Conservation (phyloP, 2,113 vertebrate species). For the Ciconia maguari region DNA sequence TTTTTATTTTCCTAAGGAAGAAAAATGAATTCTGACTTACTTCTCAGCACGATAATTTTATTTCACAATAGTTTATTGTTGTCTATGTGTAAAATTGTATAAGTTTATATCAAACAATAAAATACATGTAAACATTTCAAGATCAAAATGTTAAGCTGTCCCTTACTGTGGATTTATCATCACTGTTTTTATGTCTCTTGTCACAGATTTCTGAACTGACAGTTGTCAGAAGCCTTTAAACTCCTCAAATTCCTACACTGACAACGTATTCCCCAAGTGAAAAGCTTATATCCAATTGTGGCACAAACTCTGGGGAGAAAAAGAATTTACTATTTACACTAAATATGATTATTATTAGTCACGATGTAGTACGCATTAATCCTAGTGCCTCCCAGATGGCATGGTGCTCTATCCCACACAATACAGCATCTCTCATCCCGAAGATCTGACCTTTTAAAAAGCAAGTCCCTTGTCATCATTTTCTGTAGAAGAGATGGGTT, state of each 20-base stretch:
- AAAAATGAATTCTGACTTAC: neutral
- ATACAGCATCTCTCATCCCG: neutral
- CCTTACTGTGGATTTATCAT: neutral
- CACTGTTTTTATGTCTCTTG: neutral
- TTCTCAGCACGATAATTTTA: neutral
- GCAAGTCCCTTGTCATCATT: neutral
- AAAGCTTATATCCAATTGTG: neutral
- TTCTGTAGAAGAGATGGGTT: neutral
- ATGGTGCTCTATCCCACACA: neutral
- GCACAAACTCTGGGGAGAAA: neutral
- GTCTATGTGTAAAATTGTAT: neutral
- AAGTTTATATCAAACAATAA: neutral
- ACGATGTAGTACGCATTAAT: neutral
- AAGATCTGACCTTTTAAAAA: conserved; percentile 48
- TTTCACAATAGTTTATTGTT: neutral
- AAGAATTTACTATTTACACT: neutral
- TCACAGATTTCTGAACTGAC: neutral
- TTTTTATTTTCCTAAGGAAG: neutral
- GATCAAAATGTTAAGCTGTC: neutral
- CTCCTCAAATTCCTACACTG: neutral
- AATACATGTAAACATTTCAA: neutral
- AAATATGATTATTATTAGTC: neutral
- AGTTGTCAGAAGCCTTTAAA: neutral
- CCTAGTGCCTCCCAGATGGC: neutral
- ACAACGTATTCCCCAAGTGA: neutral